Conservation (phyloP, 2,888 invertebrate genomes). For the Caenorhabditis sp. region DNA sequence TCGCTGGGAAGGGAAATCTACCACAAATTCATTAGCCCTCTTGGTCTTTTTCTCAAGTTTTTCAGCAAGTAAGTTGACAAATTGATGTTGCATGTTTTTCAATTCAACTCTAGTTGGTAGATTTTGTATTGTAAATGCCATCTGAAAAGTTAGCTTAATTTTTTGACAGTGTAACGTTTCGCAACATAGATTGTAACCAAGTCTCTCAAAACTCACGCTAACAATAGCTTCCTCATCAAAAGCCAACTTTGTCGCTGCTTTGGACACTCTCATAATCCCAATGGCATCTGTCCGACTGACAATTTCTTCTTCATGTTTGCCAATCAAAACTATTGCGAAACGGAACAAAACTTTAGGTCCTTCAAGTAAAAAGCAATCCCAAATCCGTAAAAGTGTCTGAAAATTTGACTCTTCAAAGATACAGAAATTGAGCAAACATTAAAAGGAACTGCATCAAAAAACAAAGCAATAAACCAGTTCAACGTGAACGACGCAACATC, state of each 20-base stretch:
- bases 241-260: constrained; percentile 84
- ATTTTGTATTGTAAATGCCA: constrained; percentile 52
- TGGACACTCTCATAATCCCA: constrained; percentile 85
- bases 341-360: constrained; percentile 86
- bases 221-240: constrained; percentile 85
- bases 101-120: constrained; percentile 54
- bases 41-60: constrained; percentile 49
- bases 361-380: constrained; percentile 86
- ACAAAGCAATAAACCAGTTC: constrained; percentile 86
- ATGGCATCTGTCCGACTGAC: constrained; percentile 84
- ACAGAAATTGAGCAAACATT: too few species aligned
- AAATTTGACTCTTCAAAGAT: too few species aligned
- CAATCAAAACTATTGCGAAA: constrained; percentile 82
- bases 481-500: constrained; percentile 85
- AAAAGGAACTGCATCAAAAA: constrained; percentile 86
- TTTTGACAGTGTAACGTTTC: background rate
- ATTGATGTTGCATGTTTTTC: constrained; percentile 58
- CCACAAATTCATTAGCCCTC: constrained; percentile 62
- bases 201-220: too few species aligned
- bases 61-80: constrained; percentile 50
- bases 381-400: constrained; percentile 85
- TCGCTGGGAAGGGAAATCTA: background rate
- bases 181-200: too few species aligned
- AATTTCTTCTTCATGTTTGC: constrained; percentile 71
- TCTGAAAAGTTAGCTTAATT: constrained; percentile 21